These are phyloP conservation scores for Phaenicophaeus curvirostris DNA, from an alignment of 2,797 vertebrate genomes.

Conservation along the genomic window DNA sequence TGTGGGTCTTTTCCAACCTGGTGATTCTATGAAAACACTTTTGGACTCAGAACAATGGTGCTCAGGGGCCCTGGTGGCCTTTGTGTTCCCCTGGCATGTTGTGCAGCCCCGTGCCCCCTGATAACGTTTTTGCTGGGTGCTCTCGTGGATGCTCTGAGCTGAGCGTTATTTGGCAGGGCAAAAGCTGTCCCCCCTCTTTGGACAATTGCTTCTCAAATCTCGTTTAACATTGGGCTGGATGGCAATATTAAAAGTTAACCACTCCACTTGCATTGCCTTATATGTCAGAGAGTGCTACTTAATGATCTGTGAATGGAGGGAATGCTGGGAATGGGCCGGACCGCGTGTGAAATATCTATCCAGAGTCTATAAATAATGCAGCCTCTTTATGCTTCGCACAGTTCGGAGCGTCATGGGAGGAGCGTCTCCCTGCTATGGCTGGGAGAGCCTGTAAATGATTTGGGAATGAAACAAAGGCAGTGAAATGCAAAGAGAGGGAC, in stretches of 20 bases:
- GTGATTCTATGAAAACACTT: no score
- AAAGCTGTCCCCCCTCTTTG: neutral
- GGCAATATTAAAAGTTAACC: conserved; percentile 49
- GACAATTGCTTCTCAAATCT: conserved; percentile 1
- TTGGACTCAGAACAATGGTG: fast-evolving
- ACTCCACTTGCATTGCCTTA: conserved; percentile 48
- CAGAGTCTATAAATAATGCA: conserved; percentile 70
- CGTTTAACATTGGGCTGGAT: neutral
- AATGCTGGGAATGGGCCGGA: conserved; percentile 63
- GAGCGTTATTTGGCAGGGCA: neutral
- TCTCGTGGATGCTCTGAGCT: neutral
- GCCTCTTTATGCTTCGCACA: conserved; percentile 46
- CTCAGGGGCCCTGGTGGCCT: fast-evolving
- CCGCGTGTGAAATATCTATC: conserved; percentile 48
- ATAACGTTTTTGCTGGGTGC: fast-evolving
- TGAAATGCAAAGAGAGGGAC: conserved; percentile 16
- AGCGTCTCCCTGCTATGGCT: conserved; percentile 44
- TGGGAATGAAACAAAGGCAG: conserved; percentile 57
- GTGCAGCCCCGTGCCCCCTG: fast-evolving
- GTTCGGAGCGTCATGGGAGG: conserved; percentile 59
- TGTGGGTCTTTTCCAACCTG: no score
- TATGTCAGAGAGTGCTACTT: conserved; percentile 54
- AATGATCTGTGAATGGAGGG: conserved; percentile 70
- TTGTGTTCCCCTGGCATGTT: fast-evolving
- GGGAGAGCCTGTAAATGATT: conserved; percentile 46